Conservation (phyloP, 2,888 invertebrate genomes). For the Punctoribates punctum region DNA sequence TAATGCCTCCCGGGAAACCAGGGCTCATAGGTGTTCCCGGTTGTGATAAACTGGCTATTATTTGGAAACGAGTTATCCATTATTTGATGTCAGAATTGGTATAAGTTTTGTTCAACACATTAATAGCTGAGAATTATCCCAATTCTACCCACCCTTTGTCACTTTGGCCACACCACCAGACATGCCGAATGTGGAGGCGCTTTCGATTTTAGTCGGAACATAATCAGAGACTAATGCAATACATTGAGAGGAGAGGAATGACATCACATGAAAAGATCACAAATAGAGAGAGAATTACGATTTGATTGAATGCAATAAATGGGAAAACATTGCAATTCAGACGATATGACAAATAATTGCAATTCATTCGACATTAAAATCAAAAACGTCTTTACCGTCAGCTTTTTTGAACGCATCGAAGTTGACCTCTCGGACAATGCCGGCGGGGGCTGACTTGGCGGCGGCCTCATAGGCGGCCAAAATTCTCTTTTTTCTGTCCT, state of each 20-base stretch:
- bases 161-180: constrained; percentile 48
- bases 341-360: neutral
- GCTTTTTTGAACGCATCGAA: constrained; percentile 49
- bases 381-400: constrained; percentile 46
- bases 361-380: constrained; percentile 11
- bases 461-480: constrained; percentile 50
- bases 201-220: constrained; percentile 38
- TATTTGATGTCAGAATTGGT: neutral
- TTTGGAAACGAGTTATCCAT: constrained; percentile 2
- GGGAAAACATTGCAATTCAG: constrained; percentile 6
- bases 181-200: constrained; percentile 48
- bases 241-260: constrained; percentile 16
- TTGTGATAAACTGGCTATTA: constrained; percentile 25
- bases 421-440: constrained; percentile 47
- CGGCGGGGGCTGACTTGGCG: constrained; percentile 49
- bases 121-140: neutral
- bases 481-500: constrained; percentile 49
- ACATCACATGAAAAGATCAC: constrained; percentile 26
- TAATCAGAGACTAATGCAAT: constrained; percentile 27
- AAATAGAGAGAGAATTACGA: constrained; percentile 6
- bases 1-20: constrained; percentile 33
- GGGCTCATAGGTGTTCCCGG: constrained; percentile 39
- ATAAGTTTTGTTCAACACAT: neutral
- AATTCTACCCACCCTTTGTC: constrained; percentile 42
- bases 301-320: neutral